Evolutionary conservation across 2,888 invertebrate species (phyloP), one percentile per base, ranked within the genome.

Genomic region (Agrotis puta): DNA sequence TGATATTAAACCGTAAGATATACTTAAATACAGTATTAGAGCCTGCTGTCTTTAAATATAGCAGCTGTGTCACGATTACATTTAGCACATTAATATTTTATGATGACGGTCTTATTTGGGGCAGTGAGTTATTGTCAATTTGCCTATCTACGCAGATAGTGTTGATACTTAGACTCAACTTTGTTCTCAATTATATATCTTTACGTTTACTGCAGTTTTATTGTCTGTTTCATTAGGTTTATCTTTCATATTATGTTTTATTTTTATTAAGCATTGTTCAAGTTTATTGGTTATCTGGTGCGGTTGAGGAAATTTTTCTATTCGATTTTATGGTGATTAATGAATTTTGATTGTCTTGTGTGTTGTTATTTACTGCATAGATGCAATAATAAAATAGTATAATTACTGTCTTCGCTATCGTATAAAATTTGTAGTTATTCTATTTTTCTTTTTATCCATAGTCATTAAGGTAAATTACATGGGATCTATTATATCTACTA

Each of bases 191-290:
- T 27, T 47, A 16, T 33, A 13, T 6, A 22, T 1, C 33, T 43
- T 53, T 33, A 53, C 63, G 27, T 70, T 74, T 13, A 13, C 50
- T 58, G 16, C 45, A 27, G 18, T 65, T 71, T 74, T 72, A 61
- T 56, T 22, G 24, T 48, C 53, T 27, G n/a, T 70, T 63, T 54
- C 22, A 70, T 79, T 75, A 62, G 20, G 27, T 47, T 72, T 73
- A 73, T 71, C 57, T 48, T 22, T 54, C 16, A 48, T 58, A 58
- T 66, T 65, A 50, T 50, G 63, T 70, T 70, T 74, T 50, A 61
- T 20, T 54, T 63, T 39, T 54, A 67, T 79, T 66, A 58, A 54
- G 54, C 54, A 69, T 83, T 79, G 80, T 82, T 76, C 24, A 22
- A 33, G 24, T 45, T 66, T 47, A 74, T 51, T 66, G 58, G 16